phyloP scores from a whole-genome alignment of 2,797 vertebrate species.

The Sebastes cheni region DNA sequence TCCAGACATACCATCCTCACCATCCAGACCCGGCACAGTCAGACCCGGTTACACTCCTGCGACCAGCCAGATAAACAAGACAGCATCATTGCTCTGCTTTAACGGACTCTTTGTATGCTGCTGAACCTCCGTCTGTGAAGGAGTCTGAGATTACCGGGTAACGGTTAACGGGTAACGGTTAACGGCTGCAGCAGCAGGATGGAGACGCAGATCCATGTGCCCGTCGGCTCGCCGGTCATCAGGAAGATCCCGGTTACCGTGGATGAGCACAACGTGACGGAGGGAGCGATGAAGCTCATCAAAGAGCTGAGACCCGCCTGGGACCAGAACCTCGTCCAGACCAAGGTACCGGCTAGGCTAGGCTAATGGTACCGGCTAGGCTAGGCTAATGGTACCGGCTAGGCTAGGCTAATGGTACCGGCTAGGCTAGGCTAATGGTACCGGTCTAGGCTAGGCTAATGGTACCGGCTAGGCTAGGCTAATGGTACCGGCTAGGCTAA shows the following conservation, averaged over 20 bases:
- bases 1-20: too few relatives aligned
- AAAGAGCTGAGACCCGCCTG: slow-evolving; percentile 90
- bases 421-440: too few relatives aligned
- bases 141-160: slow-evolving; percentile 44
- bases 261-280: slow-evolving; percentile 86
- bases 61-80: too few relatives aligned
- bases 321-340: slow-evolving; percentile 84
- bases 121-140: not conserved
- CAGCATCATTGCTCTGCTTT: not conserved
- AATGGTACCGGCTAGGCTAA: too few relatives aligned
- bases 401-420: too few relatives aligned
- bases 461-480: too few relatives aligned
- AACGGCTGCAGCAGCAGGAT: slow-evolving; percentile 50
- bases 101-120: slow-evolving; percentile 38
- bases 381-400: too few relatives aligned
- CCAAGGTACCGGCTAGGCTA: slow-evolving; percentile 80
- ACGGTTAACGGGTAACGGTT: not conserved
- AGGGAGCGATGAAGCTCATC: slow-evolving; percentile 91
- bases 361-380: slow-evolving; percentile 29
- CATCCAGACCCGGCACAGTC: too few relatives aligned
- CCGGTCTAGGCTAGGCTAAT: too few relatives aligned
- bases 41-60: too few relatives aligned
- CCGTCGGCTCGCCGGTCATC: slow-evolving; percentile 82
- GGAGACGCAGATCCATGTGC: slow-evolving; percentile 87
- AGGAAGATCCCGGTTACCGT: slow-evolving; percentile 84